These are phyloP conservation scores for Gasterosteus nipponicus DNA, from an alignment of 2,113 vertebrate species.

Conservation along the genomic window DNA sequence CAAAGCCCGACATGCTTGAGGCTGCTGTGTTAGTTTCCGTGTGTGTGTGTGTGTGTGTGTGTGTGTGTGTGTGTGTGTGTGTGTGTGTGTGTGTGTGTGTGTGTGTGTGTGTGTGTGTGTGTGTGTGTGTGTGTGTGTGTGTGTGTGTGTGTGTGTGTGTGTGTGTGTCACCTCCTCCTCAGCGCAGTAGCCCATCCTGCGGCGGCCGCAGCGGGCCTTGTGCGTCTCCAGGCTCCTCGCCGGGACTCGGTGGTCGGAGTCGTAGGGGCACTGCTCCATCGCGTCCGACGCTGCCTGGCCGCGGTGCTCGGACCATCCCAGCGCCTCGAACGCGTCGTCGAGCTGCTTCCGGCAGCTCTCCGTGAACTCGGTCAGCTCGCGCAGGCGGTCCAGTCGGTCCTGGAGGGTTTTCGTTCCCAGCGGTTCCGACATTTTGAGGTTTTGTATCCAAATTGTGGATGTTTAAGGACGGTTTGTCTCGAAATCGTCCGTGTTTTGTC, in stretches of 20 bases:
- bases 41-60: not conserved
- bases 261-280: constrained; percentile 85
- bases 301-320: constrained; percentile 70
- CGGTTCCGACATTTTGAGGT: constrained; percentile 34
- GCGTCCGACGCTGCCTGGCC: constrained; percentile 73
- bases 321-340: constrained; percentile 59
- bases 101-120: too few relatives aligned
- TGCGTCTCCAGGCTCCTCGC: constrained; percentile 86
- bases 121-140: too few relatives aligned
- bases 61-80: not conserved
- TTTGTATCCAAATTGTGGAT: not conserved
- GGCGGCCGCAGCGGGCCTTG: constrained; percentile 82
- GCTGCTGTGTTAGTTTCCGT: accelerated
- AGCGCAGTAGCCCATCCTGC: constrained; percentile 85
- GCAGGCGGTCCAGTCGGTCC: constrained; percentile 61
- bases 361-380: constrained; percentile 76
- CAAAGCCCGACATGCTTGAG: too few relatives aligned
- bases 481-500: accelerated
- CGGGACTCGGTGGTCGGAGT: constrained; percentile 86
- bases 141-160: not conserved
- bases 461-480: not conserved
- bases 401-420: not conserved
- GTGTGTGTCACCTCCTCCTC: constrained; percentile 84
- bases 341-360: constrained; percentile 73
- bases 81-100: not conserved